A percentile compares a stretch with the other conserved stretches of the same genome.
phyloP scores from a whole-genome alignment of 2,888 invertebrate genomes.

The Lydus trimaculatus region DNA sequence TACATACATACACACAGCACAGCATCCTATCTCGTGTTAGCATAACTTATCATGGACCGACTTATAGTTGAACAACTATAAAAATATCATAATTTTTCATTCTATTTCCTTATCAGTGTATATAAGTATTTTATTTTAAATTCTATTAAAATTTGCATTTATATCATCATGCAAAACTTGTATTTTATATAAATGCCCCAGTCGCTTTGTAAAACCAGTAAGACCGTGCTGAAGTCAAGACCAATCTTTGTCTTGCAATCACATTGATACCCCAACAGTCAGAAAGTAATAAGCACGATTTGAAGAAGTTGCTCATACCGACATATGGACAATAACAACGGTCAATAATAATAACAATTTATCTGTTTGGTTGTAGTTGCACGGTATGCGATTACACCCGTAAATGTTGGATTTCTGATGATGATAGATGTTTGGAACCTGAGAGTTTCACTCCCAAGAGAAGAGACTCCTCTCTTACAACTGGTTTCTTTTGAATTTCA shows the following conservation, averaged over 20 bases:
- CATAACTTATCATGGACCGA: slow-evolving; percentile 48
- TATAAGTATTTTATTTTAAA: background rate
- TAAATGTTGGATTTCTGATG: slow-evolving; percentile 54
- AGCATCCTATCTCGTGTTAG: slow-evolving; percentile 19
- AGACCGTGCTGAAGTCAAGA: background rate
- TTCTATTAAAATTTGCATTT: background rate
- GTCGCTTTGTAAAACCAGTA: background rate
- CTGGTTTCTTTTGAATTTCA: slow-evolving; percentile 52
- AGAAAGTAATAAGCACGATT: slow-evolving; percentile 42
- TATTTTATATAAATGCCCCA: background rate
- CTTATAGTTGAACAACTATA: slow-evolving; percentile 33
- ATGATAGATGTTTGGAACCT: slow-evolving; percentile 49
- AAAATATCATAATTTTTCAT: background rate
- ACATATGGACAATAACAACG: slow-evolving; percentile 20
- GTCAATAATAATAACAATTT: slow-evolving; percentile 24
- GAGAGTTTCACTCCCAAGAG: slow-evolving; percentile 42
- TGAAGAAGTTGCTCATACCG: slow-evolving; percentile 32
- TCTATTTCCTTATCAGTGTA: background rate
- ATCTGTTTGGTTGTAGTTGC: slow-evolving; percentile 36
- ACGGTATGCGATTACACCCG: slow-evolving; percentile 49
- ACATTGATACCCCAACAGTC: slow-evolving; percentile 39
- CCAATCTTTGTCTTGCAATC: slow-evolving; percentile 36
- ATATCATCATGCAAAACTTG: too few relatives aligned
- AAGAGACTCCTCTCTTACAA: slow-evolving; percentile 36
- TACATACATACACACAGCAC: slow-evolving; percentile 4